Base-by-base conservation (phyloP, 2,797 vertebrate species). In the Sebastes dallii region DNA sequence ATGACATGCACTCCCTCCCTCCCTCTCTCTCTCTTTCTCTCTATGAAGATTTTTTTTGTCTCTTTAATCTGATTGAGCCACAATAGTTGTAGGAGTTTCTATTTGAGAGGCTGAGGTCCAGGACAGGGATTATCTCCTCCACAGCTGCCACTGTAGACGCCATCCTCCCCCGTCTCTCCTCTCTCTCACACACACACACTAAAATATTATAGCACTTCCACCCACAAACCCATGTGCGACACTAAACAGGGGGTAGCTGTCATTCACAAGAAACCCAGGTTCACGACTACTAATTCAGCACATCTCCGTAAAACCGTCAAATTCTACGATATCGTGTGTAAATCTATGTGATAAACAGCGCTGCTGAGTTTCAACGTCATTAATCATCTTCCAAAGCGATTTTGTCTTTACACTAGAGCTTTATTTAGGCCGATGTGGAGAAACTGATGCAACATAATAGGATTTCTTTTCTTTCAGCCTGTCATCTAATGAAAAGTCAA, bases 51-150 rank as follows among this genome's bases (percentile, higher is more conserved):
- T 60, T 80, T 81, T 80, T 79, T 78, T 66, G 70, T 82, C 59
- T 90, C 89, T 94, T 92, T 93, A 93, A 94, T 95, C 92, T 87
- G 86, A 87, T 90, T 88, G 85, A 91, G 77, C 81, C 82, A 92
- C 91, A 94, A 92, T 91, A 93, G 91, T 85, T 87, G 80, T 66
- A 88, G 65, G 83, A 86, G 87, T 91, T 93, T 84, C 80, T 90
- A 88, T 93, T 88, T 84, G 87, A 89, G 86, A 93, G 79, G 81
- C 84, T 84, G 55, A 77, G 76, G 88, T 85, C 89, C 76, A 72
- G 72, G 64, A 64, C 13, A 36, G 72, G 89, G 94, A 95, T 95
- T 93, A 95, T 94, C 93, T 93, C 80, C 82, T 89, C 72, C 86
- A 88, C 94, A 95, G 94, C 94, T 95, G 95, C 86, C 84, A 78